Evolutionary conservation across 1,140 invertebrate genomes (phyloP).

Genomic region (Dendroctonus ponderosae): DNA sequence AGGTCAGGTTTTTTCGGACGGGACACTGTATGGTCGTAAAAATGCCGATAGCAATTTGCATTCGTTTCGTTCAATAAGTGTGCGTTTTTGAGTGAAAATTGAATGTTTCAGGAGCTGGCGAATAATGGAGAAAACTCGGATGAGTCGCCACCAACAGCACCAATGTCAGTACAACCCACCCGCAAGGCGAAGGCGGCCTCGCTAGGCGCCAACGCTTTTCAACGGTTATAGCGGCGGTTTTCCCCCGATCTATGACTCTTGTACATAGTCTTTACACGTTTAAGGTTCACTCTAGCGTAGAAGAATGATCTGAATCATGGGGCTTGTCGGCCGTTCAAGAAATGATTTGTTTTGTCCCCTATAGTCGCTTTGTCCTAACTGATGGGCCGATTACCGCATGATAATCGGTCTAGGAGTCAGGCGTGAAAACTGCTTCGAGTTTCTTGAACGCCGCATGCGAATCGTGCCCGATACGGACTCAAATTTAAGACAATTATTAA

Average conservation of each 20-base stretch:
- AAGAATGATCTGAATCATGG: conserved; percentile 31
- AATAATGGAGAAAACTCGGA: conserved; percentile 55
- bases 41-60: background rate
- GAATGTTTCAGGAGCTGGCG: conserved; percentile 60
- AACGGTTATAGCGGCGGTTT: conserved; percentile 55
- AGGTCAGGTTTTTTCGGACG: no score
- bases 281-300: conserved; percentile 6
- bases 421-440: no score
- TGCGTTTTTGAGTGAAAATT: conserved; percentile 4
- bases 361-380: no score
- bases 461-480: background rate
- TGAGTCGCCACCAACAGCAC: conserved; percentile 66
- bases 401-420: no score
- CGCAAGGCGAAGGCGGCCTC: conserved; percentile 68
- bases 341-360: no score
- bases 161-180: conserved; percentile 77
- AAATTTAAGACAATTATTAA: conserved; percentile 18
- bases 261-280: conserved; percentile 39
- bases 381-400: no score
- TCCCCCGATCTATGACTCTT: conserved; percentile 16
- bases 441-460: no score
- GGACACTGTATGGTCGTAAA: no score
- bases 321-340: background rate
- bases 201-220: conserved; percentile 58
- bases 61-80: background rate